Evolutionary conservation across 2,113 vertebrate species (phyloP).

Genomic region (Trinectes maculatus): DNA sequence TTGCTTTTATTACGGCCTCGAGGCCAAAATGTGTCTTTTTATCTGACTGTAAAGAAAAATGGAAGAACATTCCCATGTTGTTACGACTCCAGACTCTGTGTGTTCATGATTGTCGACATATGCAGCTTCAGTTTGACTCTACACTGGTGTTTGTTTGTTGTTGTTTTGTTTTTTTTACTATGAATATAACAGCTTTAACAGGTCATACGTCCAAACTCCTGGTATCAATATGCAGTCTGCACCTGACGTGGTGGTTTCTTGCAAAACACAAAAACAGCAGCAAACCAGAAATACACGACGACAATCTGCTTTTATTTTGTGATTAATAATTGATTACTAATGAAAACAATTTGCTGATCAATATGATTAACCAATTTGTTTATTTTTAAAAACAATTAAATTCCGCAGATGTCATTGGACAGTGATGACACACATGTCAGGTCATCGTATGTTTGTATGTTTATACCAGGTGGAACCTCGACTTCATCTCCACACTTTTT

Average conservation of each 20-base stretch:
- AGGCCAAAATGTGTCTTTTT: conserved; percentile 30
- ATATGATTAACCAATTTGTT: no score
- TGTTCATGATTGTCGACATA: conserved; percentile 34
- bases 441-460: not conserved
- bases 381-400: no score
- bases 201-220: conserved; percentile 6
- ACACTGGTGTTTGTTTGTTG: conserved; percentile 61
- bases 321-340: not conserved
- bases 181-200: conserved; percentile 23
- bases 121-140: conserved; percentile 53
- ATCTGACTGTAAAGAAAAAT: conserved; percentile 44
- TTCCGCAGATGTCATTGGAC: no score
- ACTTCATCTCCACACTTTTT: not conserved
- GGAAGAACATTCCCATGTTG: conserved; percentile 52
- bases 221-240: conserved; percentile 2
- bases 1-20: conserved; percentile 28
- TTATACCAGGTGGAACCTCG: conserved; percentile 7
- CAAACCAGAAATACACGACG: not conserved
- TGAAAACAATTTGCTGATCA: not conserved
- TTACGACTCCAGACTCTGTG: conserved; percentile 29
- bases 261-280: not conserved
- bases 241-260: not conserved
- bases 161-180: conserved; percentile 5
- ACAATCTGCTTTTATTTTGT: no score
- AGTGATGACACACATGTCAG: no score